Base-by-base conservation (phyloP, 2,888 invertebrate genomes). In the Octodonta nipae region DNA sequence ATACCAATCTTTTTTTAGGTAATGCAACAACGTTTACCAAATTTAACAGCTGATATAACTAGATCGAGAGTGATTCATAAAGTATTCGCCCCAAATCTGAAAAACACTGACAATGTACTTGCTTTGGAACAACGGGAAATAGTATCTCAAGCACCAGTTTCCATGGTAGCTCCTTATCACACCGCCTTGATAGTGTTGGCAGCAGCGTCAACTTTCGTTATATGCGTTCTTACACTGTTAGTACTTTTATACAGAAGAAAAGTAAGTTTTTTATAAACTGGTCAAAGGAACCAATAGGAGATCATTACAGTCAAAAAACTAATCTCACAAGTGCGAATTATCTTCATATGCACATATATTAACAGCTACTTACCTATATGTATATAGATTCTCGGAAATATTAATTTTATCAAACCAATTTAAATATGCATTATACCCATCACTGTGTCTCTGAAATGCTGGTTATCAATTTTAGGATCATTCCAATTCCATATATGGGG, bases 151-250 rank as follows among this genome's bases (percentile, higher is more conserved):
- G 72, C 73, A 10, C 73, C 73, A 3, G 73, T 74, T 7, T 73
- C 74, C n/a, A 67, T 74, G 15, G 66, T 76, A 14, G 73, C 74
- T 5, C 75, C 78, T 1, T 81, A 83, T 51, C 83, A 83, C 54
- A 75, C 82, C 7, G 80, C 81, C 25, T 66, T 83, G 12, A 75
- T 84, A 45, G 79, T 83, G 10, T 65, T 83, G 32, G 81, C 79
- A 13, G 80, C 81, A 1, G 78, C 78, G 5, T 82, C 83, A 3
- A 81, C 83, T 1, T 83, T 84, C 51, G 70, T 84, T 34, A 80
- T 84, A 54, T 80, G 80, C 53, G 75, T 82, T 12, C 66, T 84
- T 12, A 73, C 80, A 15, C 73, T 84, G 3, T 67, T 83, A 8
- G 69, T 84, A 2, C 75, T 82, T 69, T 61, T 84, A 8, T 83